Evolutionary conservation across 2,888 invertebrate genomes (phyloP), one percentile per base, ranked within the genome.

Genomic region (Heliothis peltigera): DNA sequence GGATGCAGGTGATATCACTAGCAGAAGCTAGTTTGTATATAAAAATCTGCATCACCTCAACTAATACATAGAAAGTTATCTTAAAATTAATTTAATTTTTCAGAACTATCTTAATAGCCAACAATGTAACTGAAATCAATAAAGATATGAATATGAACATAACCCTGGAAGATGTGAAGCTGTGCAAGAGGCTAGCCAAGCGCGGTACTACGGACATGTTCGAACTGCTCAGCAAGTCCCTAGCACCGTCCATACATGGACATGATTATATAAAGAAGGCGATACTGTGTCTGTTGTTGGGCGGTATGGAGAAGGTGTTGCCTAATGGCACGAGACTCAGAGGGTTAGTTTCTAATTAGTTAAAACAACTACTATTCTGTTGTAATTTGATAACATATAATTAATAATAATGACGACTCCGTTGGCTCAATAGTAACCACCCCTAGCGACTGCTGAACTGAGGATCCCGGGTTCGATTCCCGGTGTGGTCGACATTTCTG

Each of bases 161-260:
- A 52, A 97, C 98, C 0, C 95, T 97, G 0, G 98, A 98, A 80
- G 99, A 99, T 87, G 97, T 99, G 0, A 96, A 97, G 60, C 96
- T 97, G 57, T 99, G 99, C 89, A 98, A 98, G 89, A 96, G 97
- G 51, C 89, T 98, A 7, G 97, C 97, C 0, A 97, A 96, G 79
- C 95, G 96, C 57, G 95, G 97, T 59, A 96, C 96, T 17, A 95
- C 96, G 48, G 97, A 98, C 89, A 97, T 99, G 72, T 99, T 99
- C 88, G 98, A 99, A 59, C 90, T 98, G 65, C 95, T 99, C 35
- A 96, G 98, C 58, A 97, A 97, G 84, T 99, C 99, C 0, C 92
- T 99, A 57, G 99, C 99, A 0, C 99, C 99, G 0, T 99, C 99
- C 0, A 99, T 99, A 86, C 98, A 99, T 83, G 99, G 99, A 0